phyloP scores from a whole-genome alignment of 2,797 vertebrate genomes.

The Emys orbicularis region DNA sequence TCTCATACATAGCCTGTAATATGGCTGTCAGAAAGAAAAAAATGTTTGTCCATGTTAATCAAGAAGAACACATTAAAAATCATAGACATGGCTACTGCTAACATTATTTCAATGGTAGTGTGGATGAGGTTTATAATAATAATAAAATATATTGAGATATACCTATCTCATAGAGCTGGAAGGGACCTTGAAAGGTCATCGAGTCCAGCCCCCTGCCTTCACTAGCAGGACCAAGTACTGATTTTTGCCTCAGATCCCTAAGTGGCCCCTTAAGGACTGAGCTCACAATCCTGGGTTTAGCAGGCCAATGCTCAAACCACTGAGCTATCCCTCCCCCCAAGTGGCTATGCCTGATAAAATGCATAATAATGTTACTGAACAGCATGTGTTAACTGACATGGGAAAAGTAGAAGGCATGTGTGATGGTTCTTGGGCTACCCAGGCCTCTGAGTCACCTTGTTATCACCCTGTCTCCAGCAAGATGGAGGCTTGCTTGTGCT shows the following conservation, averaged over 20 bases:
- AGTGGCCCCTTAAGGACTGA: no score
- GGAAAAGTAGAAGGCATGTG: neutral
- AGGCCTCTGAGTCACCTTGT: neutral
- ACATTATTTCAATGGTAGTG: neutral
- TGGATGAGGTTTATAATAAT: neutral
- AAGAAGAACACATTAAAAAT: neutral
- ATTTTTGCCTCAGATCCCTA: no score
- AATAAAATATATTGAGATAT: no score
- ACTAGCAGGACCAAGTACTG: no score
- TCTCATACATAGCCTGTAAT: neutral
- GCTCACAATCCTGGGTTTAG: no score
- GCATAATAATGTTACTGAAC: fast-evolving
- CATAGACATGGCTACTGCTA: neutral
- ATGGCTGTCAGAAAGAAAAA: neutral
- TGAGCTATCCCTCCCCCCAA: no score
- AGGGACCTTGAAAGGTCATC: no score
- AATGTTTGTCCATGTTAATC: neutral
- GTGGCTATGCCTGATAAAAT: neutral
- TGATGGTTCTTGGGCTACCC: no score
- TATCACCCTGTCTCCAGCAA: neutral
- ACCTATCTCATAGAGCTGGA: no score
- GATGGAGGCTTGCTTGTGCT: neutral
- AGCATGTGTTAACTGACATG: neutral
- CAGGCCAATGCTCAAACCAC: no score
- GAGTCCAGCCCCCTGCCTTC: no score